Percentiles rank a stretch among this genome's conserved stretches.
Evolutionary conservation across 2,888 invertebrate genomes (phyloP).

Genomic region (Drosophila siamana): DNA sequence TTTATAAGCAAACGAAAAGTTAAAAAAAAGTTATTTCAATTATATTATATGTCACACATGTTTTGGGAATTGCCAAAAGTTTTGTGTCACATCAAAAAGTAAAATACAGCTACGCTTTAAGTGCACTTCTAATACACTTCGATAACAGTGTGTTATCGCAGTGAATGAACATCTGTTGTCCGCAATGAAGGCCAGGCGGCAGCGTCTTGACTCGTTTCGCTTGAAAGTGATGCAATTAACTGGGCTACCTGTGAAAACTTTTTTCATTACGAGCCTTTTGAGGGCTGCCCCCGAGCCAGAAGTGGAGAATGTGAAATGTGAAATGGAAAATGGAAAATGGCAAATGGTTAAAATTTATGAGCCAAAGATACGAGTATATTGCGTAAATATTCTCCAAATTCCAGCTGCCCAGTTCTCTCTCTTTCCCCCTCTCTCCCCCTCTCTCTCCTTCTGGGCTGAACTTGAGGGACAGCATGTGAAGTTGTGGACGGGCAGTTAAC

Average conservation of each 20-base stretch:
- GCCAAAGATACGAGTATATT: conserved; percentile 63
- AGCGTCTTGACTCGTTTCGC: conserved; percentile 26
- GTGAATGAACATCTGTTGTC: conserved; percentile 27
- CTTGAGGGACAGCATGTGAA: conserved; percentile 27
- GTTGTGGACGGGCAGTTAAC: conserved; percentile 53
- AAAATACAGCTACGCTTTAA: background rate
- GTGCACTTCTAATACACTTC: background rate
- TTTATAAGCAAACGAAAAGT: too few relatives aligned
- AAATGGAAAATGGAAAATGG: conserved; percentile 31
- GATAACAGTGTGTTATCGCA: conserved; percentile 3
- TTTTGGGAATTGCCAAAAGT: too few relatives aligned
- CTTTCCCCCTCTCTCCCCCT: background rate
- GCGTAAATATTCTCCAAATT: conserved; percentile 15
- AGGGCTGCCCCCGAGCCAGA: background rate
- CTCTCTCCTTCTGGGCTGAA: background rate
- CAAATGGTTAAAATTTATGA: conserved; percentile 72
- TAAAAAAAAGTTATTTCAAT: too few relatives aligned
- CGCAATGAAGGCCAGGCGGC: background rate
- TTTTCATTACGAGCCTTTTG: conserved; percentile 46
- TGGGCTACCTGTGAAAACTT: conserved; percentile 43
- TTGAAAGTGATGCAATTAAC: conserved; percentile 60
- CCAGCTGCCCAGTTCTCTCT: conserved; percentile 2
- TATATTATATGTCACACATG: too few relatives aligned
- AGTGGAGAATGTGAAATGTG: conserved; percentile 16
- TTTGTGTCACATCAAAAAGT: too few relatives aligned